A percentile compares a stretch with the other conserved stretches of the same genome.
phyloP scores from a whole-genome alignment of 2,888 invertebrate genomes.

The Euproctis similis region DNA sequence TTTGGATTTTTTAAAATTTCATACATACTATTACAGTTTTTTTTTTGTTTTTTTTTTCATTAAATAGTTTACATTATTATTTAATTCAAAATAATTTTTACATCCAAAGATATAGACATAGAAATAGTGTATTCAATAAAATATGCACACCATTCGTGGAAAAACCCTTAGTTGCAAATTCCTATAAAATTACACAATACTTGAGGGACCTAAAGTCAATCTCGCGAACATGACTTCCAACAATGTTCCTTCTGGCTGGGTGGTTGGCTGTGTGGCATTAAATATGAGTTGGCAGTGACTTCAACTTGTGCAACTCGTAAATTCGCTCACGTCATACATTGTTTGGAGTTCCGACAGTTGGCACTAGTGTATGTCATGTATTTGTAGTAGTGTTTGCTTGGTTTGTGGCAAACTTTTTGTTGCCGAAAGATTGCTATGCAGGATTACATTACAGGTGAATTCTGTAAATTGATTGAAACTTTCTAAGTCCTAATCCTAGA shows the following conservation, averaged over 20 bases:
- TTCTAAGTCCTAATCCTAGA: too few relatives aligned
- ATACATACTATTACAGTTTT: too few relatives aligned
- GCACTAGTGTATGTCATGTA: neutral
- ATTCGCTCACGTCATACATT: neutral
- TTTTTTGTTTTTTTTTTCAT: too few relatives aligned
- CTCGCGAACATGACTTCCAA: neutral
- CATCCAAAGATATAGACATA: too few relatives aligned
- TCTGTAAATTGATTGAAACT: too few relatives aligned
- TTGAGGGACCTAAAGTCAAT: constrained; percentile 1
- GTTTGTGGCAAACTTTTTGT: neutral
- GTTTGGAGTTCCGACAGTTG: neutral
- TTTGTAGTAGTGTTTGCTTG: neutral
- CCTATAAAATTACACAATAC: constrained; percentile 1
- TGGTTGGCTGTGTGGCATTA: neutral
- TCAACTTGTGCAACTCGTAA: constrained; percentile 1
- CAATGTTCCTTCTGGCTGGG: neutral
- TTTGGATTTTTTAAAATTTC: too few relatives aligned
- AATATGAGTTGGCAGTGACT: constrained; percentile 1
- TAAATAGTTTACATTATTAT: too few relatives aligned
- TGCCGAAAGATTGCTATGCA: too few relatives aligned
- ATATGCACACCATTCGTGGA: too few relatives aligned
- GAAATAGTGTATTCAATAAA: too few relatives aligned
- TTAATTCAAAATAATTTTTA: too few relatives aligned
- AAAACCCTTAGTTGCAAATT: constrained; percentile 1
- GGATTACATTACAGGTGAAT: too few relatives aligned